Evolutionary conservation across 1,140 invertebrate genomes (phyloP).

Genomic region (Acromyrmex echinatior): DNA sequence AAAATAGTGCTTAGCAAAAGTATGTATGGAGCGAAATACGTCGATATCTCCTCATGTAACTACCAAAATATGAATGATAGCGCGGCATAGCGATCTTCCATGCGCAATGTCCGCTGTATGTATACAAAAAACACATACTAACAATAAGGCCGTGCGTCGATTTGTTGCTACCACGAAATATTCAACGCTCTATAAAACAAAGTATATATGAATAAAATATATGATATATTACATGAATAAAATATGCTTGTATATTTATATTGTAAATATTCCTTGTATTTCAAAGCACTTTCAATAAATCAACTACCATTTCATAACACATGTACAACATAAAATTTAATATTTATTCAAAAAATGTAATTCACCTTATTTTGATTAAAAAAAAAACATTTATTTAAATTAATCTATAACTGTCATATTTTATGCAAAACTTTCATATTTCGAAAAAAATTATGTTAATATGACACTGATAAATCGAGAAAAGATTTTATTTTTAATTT

Average conservation of each 20-base stretch:
- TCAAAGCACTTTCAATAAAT: neutral
- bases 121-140: neutral
- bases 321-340: neutral
- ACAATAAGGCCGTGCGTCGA: neutral
- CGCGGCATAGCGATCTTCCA: neutral
- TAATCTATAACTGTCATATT: neutral
- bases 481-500: constrained; percentile 9
- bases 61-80: neutral
- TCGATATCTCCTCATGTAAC: neutral
- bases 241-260: neutral
- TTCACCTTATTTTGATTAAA: neutral
- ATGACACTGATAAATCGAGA: constrained; percentile 4
- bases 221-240: constrained; percentile 2
- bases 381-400: constrained; percentile 13
- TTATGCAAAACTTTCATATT: neutral
- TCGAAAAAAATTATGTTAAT: neutral
- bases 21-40: neutral
- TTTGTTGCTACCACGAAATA: neutral
- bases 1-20: neutral
- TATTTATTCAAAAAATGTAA: constrained; percentile 1
- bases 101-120: neutral
- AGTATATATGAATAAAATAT: constrained; percentile 12
- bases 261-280: neutral
- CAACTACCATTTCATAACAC: neutral
- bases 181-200: neutral